Conservation (phyloP, 1,140 invertebrate species). For the Goniozus legneri region DNA sequence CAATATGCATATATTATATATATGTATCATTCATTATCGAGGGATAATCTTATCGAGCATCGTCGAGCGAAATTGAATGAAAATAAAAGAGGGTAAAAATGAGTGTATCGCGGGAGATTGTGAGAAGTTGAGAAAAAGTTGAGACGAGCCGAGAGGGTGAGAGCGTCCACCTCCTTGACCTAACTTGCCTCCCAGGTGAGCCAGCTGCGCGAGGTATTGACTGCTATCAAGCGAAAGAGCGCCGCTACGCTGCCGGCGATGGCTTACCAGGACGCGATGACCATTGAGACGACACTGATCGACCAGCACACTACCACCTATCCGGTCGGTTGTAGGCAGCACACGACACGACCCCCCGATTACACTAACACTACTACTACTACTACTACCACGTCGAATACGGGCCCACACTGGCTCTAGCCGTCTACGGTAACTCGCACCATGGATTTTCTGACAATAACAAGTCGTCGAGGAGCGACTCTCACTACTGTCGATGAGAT, state of each 20-base stretch:
- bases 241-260: constrained; percentile 42
- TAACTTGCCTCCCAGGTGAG: constrained; percentile 54
- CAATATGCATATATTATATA: no score
- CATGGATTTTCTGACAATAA: constrained; percentile 47
- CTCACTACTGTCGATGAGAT: no score
- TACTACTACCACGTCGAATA: constrained; percentile 41
- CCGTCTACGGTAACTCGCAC: constrained; percentile 54
- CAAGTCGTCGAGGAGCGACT: no score
- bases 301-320: constrained; percentile 52
- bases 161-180: constrained; percentile 42
- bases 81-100: no score
- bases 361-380: constrained; percentile 50
- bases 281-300: constrained; percentile 53
- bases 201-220: constrained; percentile 53
- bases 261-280: constrained; percentile 49
- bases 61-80: no score
- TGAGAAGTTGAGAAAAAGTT: constrained; percentile 6
- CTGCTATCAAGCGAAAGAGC: constrained; percentile 50
- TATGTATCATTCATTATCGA: no score
- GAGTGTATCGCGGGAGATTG: no score
- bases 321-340: constrained; percentile 51
- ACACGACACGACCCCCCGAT: constrained; percentile 52
- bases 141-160: background rate
- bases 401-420: constrained; percentile 53
- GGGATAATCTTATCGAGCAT: no score